A percentile compares a stretch with the other conserved stretches of the same genome.
phyloP scores from a whole-genome alignment of 2,888 invertebrate species.

The Lasioglossum figueresi region DNA sequence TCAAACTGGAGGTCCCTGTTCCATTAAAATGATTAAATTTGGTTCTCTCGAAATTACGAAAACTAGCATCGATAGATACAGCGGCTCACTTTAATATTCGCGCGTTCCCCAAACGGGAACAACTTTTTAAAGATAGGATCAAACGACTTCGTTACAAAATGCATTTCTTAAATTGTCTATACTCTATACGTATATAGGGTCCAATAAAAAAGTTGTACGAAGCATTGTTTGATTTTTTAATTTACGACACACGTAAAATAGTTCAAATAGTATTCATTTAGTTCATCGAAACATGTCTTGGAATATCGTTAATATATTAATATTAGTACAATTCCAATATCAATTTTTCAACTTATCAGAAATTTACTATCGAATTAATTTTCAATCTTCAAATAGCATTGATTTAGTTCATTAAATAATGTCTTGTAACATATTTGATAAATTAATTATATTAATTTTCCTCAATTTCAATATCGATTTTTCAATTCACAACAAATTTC shows the following conservation, averaged over 20 bases:
- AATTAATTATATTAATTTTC: too few species aligned
- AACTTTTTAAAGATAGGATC: neutral
- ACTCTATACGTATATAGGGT: too few species aligned
- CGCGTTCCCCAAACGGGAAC: neutral
- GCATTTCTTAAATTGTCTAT: neutral
- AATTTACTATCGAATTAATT: neutral
- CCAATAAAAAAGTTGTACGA: neutral
- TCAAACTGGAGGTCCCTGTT: neutral
- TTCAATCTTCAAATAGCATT: neutral
- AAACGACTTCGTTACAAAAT: neutral
- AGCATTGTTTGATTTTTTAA: neutral
- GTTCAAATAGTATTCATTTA: neutral
- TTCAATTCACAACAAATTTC: too few species aligned
- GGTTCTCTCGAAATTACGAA: neutral
- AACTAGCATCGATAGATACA: neutral
- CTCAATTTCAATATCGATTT: too few species aligned
- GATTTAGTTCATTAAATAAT: neutral
- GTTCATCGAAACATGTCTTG: neutral
- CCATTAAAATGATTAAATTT: neutral
- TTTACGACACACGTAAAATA: too few species aligned
- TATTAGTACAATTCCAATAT: too few species aligned
- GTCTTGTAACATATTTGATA: too few species aligned
- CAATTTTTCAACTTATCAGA: neutral
- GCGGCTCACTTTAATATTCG: neutral
- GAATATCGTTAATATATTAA: too few species aligned